These are phyloP conservation scores for Chaetura pelagica DNA, from an alignment of 2,113 vertebrate genomes.

Conservation along the genomic window DNA sequence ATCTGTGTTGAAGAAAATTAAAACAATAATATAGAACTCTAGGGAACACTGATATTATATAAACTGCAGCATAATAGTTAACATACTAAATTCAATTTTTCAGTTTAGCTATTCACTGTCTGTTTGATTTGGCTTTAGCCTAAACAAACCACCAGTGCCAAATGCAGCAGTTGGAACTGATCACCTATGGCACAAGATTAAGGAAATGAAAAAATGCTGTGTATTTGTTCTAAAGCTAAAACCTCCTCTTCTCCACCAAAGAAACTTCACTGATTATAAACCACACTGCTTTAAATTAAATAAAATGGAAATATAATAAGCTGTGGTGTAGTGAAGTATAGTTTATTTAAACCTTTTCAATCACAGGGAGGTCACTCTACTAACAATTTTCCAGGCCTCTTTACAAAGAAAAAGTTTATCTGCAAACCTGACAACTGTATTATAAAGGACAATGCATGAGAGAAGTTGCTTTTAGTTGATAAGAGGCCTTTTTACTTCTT, in stretches of 20 bases:
- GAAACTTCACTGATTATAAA: conserved; percentile 44
- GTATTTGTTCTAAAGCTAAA: conserved; percentile 62
- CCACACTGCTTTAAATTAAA: conserved; percentile 50
- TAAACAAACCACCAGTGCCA: conserved; percentile 53
- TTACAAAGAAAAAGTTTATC: neutral
- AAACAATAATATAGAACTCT: conserved; percentile 34
- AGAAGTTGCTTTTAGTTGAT: conserved; percentile 23
- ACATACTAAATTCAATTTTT: conserved; percentile 64
- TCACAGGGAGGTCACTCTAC: conserved; percentile 14
- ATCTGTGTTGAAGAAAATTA: conserved; percentile 50
- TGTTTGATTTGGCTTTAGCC: conserved; percentile 72
- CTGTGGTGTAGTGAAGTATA: conserved; percentile 25
- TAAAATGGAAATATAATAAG: conserved; percentile 57
- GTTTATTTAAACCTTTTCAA: conserved; percentile 47
- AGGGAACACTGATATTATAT: conserved; percentile 57
- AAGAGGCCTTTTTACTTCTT: neutral
- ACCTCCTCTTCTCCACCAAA: neutral
- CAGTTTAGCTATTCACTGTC: conserved; percentile 61
- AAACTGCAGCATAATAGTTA: conserved; percentile 60
- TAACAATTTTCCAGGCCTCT: conserved; percentile 24
- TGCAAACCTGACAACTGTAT: neutral
- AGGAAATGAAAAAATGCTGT: conserved; percentile 68
- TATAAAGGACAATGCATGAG: neutral
- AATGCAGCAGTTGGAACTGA: conserved; percentile 61
- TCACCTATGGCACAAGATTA: conserved; percentile 64